Conservation (phyloP, 2,797 vertebrate species). For the Spinibarbus caldwelli region DNA sequence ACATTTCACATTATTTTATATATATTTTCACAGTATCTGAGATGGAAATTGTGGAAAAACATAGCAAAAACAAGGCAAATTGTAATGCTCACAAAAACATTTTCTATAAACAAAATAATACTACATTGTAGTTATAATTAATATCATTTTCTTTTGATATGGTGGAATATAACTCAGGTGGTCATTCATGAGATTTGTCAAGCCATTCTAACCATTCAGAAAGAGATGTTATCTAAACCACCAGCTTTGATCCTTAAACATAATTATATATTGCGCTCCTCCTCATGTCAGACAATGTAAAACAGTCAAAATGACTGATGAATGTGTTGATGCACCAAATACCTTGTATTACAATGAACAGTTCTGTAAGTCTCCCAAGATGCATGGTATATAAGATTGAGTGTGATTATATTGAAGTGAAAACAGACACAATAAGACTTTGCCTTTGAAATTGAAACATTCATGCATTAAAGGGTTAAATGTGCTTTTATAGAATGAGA, state of each 20-base stretch:
- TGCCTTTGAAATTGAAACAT: background rate
- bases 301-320: background rate
- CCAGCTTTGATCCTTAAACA: background rate
- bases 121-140: background rate
- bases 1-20: too few species aligned
- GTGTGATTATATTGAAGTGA: background rate
- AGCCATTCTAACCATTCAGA: background rate
- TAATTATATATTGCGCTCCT: background rate
- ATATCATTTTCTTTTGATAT: background rate
- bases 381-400: background rate
- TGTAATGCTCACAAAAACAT: too few species aligned
- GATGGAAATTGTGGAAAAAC: too few species aligned
- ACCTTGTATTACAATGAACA: background rate
- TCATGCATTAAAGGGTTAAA: constrained; percentile 20
- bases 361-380: background rate
- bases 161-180: background rate
- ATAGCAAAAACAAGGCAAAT: too few species aligned
- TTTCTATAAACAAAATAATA: background rate
- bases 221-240: background rate
- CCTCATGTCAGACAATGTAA: background rate
- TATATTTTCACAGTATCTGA: too few species aligned
- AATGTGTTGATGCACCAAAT: background rate
- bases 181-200: background rate
- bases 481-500: background rate
- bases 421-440: background rate